Evolutionary conservation across 2,888 invertebrate genomes (phyloP).

Genomic region (Trissonchulus latispiculum): DNA sequence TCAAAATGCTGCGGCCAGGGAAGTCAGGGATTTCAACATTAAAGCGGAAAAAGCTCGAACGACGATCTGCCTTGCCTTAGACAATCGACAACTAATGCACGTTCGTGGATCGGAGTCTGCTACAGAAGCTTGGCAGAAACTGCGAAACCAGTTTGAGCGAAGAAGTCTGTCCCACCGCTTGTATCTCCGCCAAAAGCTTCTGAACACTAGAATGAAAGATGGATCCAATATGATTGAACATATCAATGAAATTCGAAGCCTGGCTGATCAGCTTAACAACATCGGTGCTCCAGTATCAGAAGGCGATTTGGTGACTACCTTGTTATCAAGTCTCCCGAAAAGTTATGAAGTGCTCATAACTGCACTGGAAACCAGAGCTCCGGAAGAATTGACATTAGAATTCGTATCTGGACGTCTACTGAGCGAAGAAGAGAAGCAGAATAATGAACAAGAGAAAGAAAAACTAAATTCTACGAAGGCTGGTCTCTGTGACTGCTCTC

Average conservation of each 20-base stretch:
- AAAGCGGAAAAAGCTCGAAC: not conserved
- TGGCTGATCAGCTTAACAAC: not conserved
- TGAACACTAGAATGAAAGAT: not conserved
- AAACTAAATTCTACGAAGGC: not conserved
- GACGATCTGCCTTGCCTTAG: not conserved
- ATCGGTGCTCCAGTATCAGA: conserved; percentile 1
- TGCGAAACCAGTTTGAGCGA: not conserved
- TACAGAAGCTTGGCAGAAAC: not conserved
- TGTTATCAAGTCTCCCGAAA: not conserved
- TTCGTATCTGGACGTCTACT: not conserved
- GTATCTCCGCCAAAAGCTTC: not conserved
- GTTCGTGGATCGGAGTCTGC: not conserved
- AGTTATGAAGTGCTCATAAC: not conserved
- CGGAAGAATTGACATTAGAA: not conserved
- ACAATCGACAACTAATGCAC: not conserved
- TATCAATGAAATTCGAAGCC: not conserved
- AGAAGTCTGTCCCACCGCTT: not conserved
- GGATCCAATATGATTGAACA: not conserved
- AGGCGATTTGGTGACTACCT: not conserved
- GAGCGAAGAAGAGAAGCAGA: not conserved
- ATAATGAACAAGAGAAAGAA: not conserved
- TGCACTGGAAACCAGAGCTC: not conserved
- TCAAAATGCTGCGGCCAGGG: not conserved
- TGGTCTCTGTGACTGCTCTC: not conserved
- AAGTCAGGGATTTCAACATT: not conserved